Percentiles rank a stretch among this genome's conserved stretches.
These are phyloP conservation scores for Rousettus leschenaultii DNA, from an alignment of 2,113 vertebrate genomes.

Conservation along the genomic window DNA sequence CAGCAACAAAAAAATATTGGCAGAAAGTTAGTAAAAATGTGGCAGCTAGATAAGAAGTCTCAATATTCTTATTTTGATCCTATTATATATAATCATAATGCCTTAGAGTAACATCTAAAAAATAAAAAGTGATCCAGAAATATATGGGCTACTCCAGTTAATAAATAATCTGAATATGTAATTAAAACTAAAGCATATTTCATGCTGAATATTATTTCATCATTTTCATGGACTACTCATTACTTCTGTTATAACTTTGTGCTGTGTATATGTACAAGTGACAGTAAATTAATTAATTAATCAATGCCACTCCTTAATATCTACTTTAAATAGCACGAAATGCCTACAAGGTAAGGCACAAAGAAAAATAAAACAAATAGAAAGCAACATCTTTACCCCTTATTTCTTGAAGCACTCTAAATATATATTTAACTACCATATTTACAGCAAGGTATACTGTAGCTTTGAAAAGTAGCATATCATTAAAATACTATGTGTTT, in stretches of 20 bases:
- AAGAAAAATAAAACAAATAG: neutral
- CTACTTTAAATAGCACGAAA: neutral
- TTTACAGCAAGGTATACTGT: neutral
- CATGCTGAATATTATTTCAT: neutral
- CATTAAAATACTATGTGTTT: neutral
- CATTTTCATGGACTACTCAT: neutral
- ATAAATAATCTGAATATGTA: neutral
- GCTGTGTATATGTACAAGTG: neutral
- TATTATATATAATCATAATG: neutral
- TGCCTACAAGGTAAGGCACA: neutral
- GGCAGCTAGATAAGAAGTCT: neutral
- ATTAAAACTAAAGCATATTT: conserved; percentile 1
- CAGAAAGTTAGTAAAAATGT: neutral
- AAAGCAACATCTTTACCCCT: neutral
- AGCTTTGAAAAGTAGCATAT: neutral
- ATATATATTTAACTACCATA: neutral
- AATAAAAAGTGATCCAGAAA: neutral
- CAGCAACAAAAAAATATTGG: neutral
- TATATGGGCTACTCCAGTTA: neutral
- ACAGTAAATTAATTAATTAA: neutral
- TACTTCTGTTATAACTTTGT: neutral
- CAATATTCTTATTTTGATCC: neutral
- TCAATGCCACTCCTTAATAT: neutral
- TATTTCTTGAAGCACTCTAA: neutral
- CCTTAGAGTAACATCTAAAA: neutral